Conservation (phyloP, 2,113 vertebrate species). For the Gobiocypris rarus region DNA sequence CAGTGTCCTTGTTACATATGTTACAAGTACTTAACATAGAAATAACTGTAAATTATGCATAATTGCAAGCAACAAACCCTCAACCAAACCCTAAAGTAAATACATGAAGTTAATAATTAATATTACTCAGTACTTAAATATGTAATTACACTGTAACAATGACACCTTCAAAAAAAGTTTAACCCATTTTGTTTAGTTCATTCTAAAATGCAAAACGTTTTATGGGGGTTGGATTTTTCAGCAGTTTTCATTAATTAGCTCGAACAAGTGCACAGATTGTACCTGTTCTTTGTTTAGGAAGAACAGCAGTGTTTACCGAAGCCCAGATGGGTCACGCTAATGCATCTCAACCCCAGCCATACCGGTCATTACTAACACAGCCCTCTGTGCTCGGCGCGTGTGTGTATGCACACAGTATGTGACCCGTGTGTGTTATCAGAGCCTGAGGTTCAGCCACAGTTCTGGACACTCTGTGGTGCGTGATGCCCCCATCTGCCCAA, state of each 20-base stretch:
- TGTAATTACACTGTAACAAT: no score
- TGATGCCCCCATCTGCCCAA: slow-evolving; percentile 60
- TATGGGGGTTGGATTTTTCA: background rate
- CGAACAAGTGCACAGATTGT: slow-evolving; percentile 2
- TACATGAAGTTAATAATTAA: no score
- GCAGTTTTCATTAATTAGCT: background rate
- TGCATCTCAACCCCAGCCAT: slow-evolving; percentile 18
- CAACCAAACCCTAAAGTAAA: no score
- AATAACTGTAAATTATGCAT: no score
- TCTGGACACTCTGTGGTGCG: slow-evolving; percentile 39
- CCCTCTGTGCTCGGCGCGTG: background rate
- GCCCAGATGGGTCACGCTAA: slow-evolving; percentile 7
- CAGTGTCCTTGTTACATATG: no score
- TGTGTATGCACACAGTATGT: slow-evolving; percentile 11
- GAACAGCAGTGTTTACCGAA: slow-evolving; percentile 4
- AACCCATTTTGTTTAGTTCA: no score
- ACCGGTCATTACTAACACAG: slow-evolving; percentile 5
- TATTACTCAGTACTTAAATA: no score
- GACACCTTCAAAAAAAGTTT: no score
- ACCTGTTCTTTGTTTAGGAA: background rate
- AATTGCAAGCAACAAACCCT: no score
- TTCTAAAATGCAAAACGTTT: no score
- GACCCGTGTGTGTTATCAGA: slow-evolving; percentile 15
- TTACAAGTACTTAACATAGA: no score
- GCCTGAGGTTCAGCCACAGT: slow-evolving; percentile 18